Evolutionary conservation across 2,113 vertebrate species (phyloP), one percentile per base, ranked within the genome.

Genomic region (Cyanistes caeruleus): DNA sequence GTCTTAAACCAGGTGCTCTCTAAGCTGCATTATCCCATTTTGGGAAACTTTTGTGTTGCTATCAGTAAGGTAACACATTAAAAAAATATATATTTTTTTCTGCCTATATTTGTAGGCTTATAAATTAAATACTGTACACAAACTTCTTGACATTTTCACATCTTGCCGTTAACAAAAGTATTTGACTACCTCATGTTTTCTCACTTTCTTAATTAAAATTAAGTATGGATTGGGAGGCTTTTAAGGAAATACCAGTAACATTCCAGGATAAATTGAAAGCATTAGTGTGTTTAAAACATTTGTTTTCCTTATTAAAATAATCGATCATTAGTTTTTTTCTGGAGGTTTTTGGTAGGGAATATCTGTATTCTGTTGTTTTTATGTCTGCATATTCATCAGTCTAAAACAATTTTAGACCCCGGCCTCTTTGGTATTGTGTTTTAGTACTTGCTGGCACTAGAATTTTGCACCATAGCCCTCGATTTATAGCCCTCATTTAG

Each of bases 401-500:
- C 93, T 97, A 97, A 96, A 97, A 96, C 88, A 94, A 97, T 95
- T 95, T 95, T 46, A 96, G 88, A 87, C 59, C 62, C 62, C 68
- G 43, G 84, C 46, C 63, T 96, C 74, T 76, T 96, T 75, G 82
- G 79, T 68, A 89, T 87, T 91, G 90, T 97, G 64, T 74, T 97
- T 97, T 94, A 95, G 85, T 76, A 94, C 84, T 92, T 94, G 91
- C 77, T 91, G 80, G 76, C 80, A 90, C 35, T 94, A 93, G 87
- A 89, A 96, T 94, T 97, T 95, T 97, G 93, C 85, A 92, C 83
- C 65, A 79, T 78, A 89, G 88, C 85, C 96, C 93, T 97, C 91
- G 93, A 98, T 98, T 98, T 98, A 98, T 95, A 94, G 84, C 93
- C 94, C 86, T 97, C 89, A 96, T 97, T 97, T 97, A 93, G 91